Evolutionary conservation across 1,140 invertebrate species (phyloP), one percentile per base, ranked within the genome.

Genomic region (Lepidurus apus): DNA sequence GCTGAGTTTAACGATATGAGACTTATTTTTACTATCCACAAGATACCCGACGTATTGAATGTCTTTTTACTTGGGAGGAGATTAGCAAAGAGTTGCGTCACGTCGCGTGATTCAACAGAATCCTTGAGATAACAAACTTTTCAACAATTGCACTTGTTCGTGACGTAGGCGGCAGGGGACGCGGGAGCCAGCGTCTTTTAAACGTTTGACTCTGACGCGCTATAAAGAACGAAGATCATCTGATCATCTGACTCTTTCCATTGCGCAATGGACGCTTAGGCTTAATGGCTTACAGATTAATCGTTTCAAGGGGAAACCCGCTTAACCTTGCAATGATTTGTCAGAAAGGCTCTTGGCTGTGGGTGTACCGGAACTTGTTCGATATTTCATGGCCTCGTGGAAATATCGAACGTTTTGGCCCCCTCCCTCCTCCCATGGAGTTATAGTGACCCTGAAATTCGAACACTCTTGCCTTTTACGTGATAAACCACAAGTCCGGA

Each of bases 291-390:
- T 34, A 34, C 34, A 3, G 34, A 34, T 34, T 34, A 34, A 34
- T 34, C 3, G 2, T 34, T 34, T 34, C 34, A 34, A 17, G 53
- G 53, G 53, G 53, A 65, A 21, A 21, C 53, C 53, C 53, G 53
- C 53, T 65, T 65, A 65, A 21, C 53, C 53, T 65, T 65, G 53
- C 8, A 65, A 13, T 7, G 21, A 65, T 21, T 13, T 17, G 53
- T 65, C 21, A 21, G 53, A 13, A 65, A 65, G 21, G 21, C 21
- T 13, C 53, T 65, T 13, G 53, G 17, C 53, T 65, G 53, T 65
- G 53, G 53, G 53, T 17, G 53, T 65, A 65, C 53, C 53, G 53
- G 53, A 65, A 65, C 53, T 65, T 65, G 53, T 65, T 65, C 53
- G 21, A 65, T 65, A 65, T 65, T 65, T 65, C 53, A 65, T 65